Percentiles rank a stretch among this genome's conserved stretches.
These are phyloP conservation scores for Drosophila eohydei DNA, from an alignment of 2,888 invertebrate genomes.

Conservation along the genomic window DNA sequence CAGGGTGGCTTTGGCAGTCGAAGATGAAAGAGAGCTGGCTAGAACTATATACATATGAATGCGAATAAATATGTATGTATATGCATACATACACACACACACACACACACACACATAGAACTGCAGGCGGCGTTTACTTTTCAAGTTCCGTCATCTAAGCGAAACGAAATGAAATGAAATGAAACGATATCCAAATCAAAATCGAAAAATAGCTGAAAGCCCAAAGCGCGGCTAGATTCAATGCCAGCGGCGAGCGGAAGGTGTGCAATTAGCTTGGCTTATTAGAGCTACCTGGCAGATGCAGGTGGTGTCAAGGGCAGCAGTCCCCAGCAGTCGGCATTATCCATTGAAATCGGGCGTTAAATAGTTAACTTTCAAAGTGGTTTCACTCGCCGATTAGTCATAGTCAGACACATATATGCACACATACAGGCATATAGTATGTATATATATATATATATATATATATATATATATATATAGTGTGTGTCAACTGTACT, in stretches of 20 bases:
- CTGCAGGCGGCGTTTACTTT: slow-evolving; percentile 11
- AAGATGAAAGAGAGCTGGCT: slow-evolving; percentile 5
- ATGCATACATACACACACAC: neutral
- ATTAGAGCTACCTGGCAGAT: slow-evolving; percentile 2
- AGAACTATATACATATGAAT: neutral
- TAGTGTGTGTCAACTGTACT: neutral
- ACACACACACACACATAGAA: neutral
- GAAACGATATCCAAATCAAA: slow-evolving; percentile 13
- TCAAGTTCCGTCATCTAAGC: slow-evolving; percentile 61
- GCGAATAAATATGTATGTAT: neutral
- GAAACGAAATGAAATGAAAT: slow-evolving; percentile 35
- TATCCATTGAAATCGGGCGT: slow-evolving; percentile 8
- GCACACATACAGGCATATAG: no score
- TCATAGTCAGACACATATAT: slow-evolving; percentile 3
- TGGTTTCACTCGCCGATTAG: slow-evolving; percentile 13
- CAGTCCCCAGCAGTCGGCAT: neutral
- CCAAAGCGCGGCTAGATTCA: slow-evolving; percentile 47
- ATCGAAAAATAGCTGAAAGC: slow-evolving; percentile 14
- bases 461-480: neutral
- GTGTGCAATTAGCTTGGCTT: slow-evolving; percentile 15
- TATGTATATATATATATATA: no score
- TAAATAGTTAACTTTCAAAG: slow-evolving; percentile 20
- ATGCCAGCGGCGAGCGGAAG: slow-evolving; percentile 60
- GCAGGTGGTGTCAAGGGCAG: slow-evolving; percentile 22
- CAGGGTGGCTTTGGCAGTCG: slow-evolving; percentile 40